A percentile compares a stretch with the other conserved stretches of the same genome.
phyloP scores from a whole-genome alignment of 2,888 invertebrate species.

The Clepsis dumicolana region DNA sequence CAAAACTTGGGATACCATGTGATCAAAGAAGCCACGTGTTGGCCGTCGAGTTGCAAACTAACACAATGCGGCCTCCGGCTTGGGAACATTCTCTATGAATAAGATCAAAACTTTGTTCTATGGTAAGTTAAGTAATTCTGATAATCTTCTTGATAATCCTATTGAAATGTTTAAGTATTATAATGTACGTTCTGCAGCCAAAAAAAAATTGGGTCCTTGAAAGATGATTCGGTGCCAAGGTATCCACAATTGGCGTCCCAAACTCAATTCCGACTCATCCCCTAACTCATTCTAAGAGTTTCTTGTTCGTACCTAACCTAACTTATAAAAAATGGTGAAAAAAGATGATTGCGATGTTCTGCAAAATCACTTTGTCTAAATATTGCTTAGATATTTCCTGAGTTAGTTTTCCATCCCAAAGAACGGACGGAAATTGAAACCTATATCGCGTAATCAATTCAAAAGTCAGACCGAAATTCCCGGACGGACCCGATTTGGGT shows the following conservation, averaged over 20 bases:
- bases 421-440: slow-evolving; percentile 46
- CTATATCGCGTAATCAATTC: slow-evolving; percentile 45
- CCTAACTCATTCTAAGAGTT: no score
- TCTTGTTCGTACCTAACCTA: no score
- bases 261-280: no score
- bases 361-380: background rate
- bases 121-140: background rate
- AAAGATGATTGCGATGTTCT: background rate
- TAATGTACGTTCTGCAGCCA: no score
- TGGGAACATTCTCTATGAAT: slow-evolving; percentile 8
- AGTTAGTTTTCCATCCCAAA: slow-evolving; percentile 13
- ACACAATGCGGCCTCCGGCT: slow-evolving; percentile 8
- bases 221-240: no score
- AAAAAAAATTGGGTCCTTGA: no score
- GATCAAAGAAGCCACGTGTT: slow-evolving; percentile 49
- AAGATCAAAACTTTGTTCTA: slow-evolving; percentile 16
- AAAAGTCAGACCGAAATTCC: slow-evolving; percentile 40
- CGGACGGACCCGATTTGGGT: background rate
- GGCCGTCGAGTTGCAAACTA: slow-evolving; percentile 3
- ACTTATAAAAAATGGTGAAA: background rate
- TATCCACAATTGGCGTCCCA: no score
- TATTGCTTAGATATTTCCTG: slow-evolving; percentile 7
- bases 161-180: background rate
- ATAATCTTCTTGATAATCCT: background rate
- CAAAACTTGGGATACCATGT: slow-evolving; percentile 57